Evolutionary conservation across 2,113 vertebrate genomes (phyloP).

Genomic region (Grammomys dolichurus): DNA sequence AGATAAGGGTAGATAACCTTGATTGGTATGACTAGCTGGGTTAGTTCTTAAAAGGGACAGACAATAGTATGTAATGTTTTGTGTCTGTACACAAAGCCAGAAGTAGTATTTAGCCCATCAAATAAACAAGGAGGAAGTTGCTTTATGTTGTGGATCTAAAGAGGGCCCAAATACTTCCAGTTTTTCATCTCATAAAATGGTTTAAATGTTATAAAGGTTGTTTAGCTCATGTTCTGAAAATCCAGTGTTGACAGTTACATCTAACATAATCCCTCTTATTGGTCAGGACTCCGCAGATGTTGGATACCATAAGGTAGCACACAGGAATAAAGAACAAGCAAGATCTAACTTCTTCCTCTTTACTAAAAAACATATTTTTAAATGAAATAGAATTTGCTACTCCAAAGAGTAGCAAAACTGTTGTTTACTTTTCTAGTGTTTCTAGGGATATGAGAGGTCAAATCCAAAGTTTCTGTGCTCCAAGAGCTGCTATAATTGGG

Average conservation of each 20-base stretch:
- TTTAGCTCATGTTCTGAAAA: neutral
- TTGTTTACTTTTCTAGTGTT: neutral
- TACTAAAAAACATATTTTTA: neutral
- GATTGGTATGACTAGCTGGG: neutral
- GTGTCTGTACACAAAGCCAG: neutral
- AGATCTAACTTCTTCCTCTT: neutral
- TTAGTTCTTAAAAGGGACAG: neutral
- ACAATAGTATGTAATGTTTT: neutral
- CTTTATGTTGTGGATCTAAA: neutral
- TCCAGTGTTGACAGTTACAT: neutral
- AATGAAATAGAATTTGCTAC: neutral
- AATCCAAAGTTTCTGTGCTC: neutral
- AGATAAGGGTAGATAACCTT: neutral
- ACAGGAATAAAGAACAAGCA: neutral
- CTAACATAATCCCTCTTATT: neutral
- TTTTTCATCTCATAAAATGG: neutral
- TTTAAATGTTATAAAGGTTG: neutral
- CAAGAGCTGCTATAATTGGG: neutral
- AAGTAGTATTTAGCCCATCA: too few species aligned
- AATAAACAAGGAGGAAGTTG: neutral
- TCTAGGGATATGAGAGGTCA: too few species aligned
- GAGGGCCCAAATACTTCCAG: neutral
- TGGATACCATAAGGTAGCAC: neutral
- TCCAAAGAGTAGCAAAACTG: neutral
- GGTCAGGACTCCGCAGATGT: too few species aligned